These are phyloP conservation scores for Oryzias javanicus DNA, from an alignment of 2,113 vertebrate genomes.

Conservation along the genomic window DNA sequence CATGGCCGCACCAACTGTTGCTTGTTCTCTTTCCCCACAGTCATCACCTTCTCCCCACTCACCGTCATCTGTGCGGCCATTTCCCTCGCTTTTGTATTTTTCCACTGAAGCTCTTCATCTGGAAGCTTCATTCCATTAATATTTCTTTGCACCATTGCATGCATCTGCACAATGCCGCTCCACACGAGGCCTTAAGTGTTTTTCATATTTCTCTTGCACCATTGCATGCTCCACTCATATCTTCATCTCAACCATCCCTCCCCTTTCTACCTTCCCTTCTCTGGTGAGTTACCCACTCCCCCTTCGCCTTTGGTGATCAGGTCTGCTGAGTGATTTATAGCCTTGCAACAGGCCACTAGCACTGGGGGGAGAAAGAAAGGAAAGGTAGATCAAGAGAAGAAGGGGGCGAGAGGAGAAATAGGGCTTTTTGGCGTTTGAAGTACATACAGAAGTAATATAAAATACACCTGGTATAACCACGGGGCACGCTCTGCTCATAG, in stretches of 20 bases:
- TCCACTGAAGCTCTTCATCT: constrained; percentile 20
- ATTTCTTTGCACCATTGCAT: too few relatives aligned
- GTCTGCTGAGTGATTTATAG: constrained; percentile 66
- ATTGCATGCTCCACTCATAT: constrained; percentile 9
- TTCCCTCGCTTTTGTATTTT: constrained; percentile 9
- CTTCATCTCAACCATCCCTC: constrained; percentile 32
- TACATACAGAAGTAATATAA: constrained; percentile 79
- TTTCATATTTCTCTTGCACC: constrained; percentile 13
- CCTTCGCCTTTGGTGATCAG: constrained; percentile 36
- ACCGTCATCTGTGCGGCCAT: constrained; percentile 3
- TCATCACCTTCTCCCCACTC: constrained; percentile 15
- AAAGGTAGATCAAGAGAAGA: constrained; percentile 43
- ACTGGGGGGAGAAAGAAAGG: constrained; percentile 24
- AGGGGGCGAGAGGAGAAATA: constrained; percentile 40
- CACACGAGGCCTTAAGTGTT: constrained; percentile 3
- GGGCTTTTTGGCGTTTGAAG: constrained; percentile 73
- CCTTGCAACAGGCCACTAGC: constrained; percentile 49
- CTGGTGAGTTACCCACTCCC: constrained; percentile 15
- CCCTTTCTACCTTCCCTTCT: constrained; percentile 22
- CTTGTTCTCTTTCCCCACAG: constrained; percentile 3
- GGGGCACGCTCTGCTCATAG: constrained; percentile 58
- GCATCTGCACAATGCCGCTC: not conserved
- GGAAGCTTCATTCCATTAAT: constrained; percentile 21
- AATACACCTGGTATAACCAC: constrained; percentile 80
- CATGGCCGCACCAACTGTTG: not conserved